phyloP scores from a whole-genome alignment of 2,888 invertebrate genomes.

The Gnatocerus cornutus region DNA sequence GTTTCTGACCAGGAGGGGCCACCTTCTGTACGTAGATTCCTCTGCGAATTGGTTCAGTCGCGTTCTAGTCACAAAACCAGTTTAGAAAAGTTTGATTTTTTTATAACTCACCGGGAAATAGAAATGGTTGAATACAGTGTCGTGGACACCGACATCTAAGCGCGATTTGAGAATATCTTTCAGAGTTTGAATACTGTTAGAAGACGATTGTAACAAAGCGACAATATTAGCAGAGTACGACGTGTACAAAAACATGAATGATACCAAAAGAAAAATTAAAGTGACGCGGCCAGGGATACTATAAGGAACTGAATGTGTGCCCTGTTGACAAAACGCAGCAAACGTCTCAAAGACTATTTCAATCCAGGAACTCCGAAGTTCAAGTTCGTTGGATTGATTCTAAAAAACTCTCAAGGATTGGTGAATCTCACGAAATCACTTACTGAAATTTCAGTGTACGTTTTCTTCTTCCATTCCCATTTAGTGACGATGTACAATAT shows the following conservation, averaged over 20 bases:
- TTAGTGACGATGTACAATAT: slow-evolving; percentile 67
- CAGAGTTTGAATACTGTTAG: slow-evolving; percentile 78
- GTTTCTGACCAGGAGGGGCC: slow-evolving; percentile 74
- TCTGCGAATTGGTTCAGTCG: slow-evolving; percentile 77
- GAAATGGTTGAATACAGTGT: slow-evolving; percentile 80
- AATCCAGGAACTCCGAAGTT: slow-evolving; percentile 37
- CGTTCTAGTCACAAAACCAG: slow-evolving; percentile 71
- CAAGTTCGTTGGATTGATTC: slow-evolving; percentile 26
- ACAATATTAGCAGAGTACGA: slow-evolving; percentile 86
- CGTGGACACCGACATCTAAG: slow-evolving; percentile 79
- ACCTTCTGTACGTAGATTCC: slow-evolving; percentile 79
- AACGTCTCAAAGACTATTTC: slow-evolving; percentile 75
- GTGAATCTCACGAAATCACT: neutral
- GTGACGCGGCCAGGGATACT: slow-evolving; percentile 74
- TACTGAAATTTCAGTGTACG: slow-evolving; percentile 21
- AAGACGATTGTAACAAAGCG: slow-evolving; percentile 82
- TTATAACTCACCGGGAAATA: slow-evolving; percentile 76
- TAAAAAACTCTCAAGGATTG: slow-evolving; percentile 8
- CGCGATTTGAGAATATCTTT: slow-evolving; percentile 79
- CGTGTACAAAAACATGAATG: slow-evolving; percentile 81
- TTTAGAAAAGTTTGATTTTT: slow-evolving; percentile 29
- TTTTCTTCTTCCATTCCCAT: slow-evolving; percentile 68
- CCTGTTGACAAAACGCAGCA: slow-evolving; percentile 77
- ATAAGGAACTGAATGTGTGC: slow-evolving; percentile 73
- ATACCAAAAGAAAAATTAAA: slow-evolving; percentile 76